Evolutionary conservation across 2,797 vertebrate species (phyloP), one percentile per base, ranked within the genome.

Genomic region (Diplodus sargus): DNA sequence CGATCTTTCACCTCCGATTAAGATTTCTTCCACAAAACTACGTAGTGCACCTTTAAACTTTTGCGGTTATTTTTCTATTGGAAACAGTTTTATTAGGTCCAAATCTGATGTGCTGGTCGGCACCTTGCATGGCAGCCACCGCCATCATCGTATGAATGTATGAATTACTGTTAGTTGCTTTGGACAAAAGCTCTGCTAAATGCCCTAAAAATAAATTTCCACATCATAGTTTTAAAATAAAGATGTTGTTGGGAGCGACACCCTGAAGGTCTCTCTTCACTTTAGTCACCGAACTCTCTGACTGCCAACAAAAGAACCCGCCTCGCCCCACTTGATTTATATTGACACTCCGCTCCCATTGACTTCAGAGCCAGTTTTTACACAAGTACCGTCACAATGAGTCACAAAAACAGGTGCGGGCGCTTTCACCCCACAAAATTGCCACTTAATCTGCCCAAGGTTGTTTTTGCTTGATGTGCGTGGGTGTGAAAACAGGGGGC

Each of bases 361-460:
- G 43, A 59, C 68, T 76, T 66, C 47, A 77, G 43, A 82, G 64
- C 53, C 64, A 51, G 28, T 79, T 75, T 82, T 80, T 54, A 57
- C 28, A 2, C 60, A 60, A 60, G 30, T 28, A 28, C 80, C 72
- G 72, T 76, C 70, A 69, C 48, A 28, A 11, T 47, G 45, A 76
- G 69, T 85, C 78, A 76, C 58, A 68, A 70, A 70, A 25, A 63
- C 73, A 76, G 16, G 52, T 5, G 51, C 39, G 23, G 65, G 28
- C 5, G 14, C 64, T 67, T 81, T 85, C 62, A 74, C 52, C 52
- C 42, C 42, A 12, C 59, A 60, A 61, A 81, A 80, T 28, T 65
- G 62, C 43, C 58, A 53, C 75, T 52, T 77, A 70, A 70, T 69
- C 61, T 74, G 47, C 63, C 64, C 42, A 23, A 75, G 60, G 82